Base-by-base conservation (phyloP, 2,113 vertebrate genomes). In the Chitala chitala region DNA sequence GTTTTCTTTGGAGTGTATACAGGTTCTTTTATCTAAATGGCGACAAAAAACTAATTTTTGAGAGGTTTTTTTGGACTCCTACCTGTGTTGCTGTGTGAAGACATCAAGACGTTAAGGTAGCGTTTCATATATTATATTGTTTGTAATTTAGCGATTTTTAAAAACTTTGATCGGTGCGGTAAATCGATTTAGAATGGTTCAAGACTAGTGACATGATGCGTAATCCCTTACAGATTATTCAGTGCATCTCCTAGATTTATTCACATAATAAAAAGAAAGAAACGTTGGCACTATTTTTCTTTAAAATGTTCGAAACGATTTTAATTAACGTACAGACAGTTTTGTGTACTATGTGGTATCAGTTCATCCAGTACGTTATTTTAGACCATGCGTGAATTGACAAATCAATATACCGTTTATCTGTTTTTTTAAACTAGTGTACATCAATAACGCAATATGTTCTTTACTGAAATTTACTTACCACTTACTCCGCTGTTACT, bases 1-100 rank as follows among this genome's bases (percentile, higher is more conserved):
- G 84, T 84, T 83, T 69, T 82, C 82, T 75, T 71, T 73, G 85
- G 89, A 89, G 83, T 84, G 84, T 61, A 85, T 86, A 85, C 88
- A 85, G 78, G 81, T 78, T 83, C 81, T 81, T 77, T 78, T n/a
- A 75, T 77, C 69, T 83, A 64, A 82, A 78, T 59, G 83, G 38
- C 36, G 26, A 33, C 83, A 73, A 78, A 78, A 85, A 74, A 89
- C 86, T 63, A 75, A 73, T 82, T 75, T 63, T 83, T 75, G 44
- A 75, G 81, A 83, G 73, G n/a, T n/a, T n/a, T 79, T 82, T 69
- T 46, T 76, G 78, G 81, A 80, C 71, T 77, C 69, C 78, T 71
- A 48, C 56, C 83, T 89, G 78, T 78, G 84, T 81, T 82, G 80
- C 80, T 83, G 80, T 36, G 51, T 75, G 63, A 59, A 26, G 65